Base-by-base conservation (phyloP, 1,140 invertebrate species). In the Drosophila ohnishii region DNA sequence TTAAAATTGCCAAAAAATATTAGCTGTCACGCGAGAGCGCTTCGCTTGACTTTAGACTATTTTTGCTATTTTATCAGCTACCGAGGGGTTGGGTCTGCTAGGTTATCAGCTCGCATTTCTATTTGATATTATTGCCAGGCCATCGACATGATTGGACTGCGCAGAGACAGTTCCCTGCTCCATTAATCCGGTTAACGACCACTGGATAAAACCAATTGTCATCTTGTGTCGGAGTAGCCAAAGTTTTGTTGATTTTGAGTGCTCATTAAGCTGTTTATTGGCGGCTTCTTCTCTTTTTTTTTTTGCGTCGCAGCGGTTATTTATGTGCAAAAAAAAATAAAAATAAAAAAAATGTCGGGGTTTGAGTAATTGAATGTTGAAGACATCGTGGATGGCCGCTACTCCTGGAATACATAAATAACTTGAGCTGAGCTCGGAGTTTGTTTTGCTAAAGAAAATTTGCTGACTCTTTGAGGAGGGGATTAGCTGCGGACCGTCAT, bases 21-120 rank as follows among this genome's bases (percentile, higher is more conserved):
- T 84, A 84, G 85, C 81, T 69, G 80, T 85, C 80, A 84, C 81
- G 81, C 81, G 53, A 84, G 25, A 84, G 25, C 34, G 8, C 2
- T 50, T 5, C 44, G 51, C 44, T 71, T 57, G 61, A 64, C 60
- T 70, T 45, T 75, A 58, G 44, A 63, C 28, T 51, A 39, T 62
- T 71, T 71, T 50, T 71, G 55, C 39, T 45, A 22, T 25, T 79
- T 53, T 80, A 84, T 83, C 80, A 75, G 80, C 51, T 70, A 2
- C 10, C 39, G 1, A n/a, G 37, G 44, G 66, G 28, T 16, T 37
- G 34, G 32, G 30, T 9, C 16, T 14, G 7, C 30, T 28, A 28
- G 75, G 80, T 75, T 83, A 83, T 83, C 80, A 57, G 39, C 32
- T 64, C 44, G 28, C 34, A n/a, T 50, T 60, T 39, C 48, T 59